Evolutionary conservation across 2,797 vertebrate species (phyloP).

Genomic region (Myripristis jacobus): DNA sequence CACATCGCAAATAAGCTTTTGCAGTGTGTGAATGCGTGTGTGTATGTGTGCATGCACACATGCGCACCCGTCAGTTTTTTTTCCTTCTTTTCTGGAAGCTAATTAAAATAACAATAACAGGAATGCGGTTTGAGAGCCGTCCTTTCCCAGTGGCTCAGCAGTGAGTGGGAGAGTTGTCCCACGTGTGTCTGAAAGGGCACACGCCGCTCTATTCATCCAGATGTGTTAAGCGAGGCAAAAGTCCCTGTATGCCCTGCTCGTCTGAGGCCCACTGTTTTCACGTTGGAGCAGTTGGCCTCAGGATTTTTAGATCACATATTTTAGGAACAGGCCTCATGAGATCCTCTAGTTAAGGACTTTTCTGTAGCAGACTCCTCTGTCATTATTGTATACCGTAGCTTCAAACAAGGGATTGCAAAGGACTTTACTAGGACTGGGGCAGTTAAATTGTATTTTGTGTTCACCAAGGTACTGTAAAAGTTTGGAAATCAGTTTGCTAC

Average conservation of each 20-base stretch:
- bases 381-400: constrained; percentile 49
- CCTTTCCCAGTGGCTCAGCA: constrained; percentile 75
- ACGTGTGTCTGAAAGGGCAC: constrained; percentile 78
- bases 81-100: constrained; percentile 70
- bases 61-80: constrained; percentile 28
- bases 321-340: constrained; percentile 56
- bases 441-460: constrained; percentile 18
- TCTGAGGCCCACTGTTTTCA: constrained; percentile 71
- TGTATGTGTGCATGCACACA: constrained; percentile 50
- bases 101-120: constrained; percentile 86
- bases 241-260: constrained; percentile 63
- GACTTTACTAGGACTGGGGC: constrained; percentile 30
- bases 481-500: constrained; percentile 27
- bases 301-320: constrained; percentile 66
- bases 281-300: constrained; percentile 46
- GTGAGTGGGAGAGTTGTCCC: constrained; percentile 71
- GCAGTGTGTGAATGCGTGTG: constrained; percentile 56
- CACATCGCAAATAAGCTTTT: constrained; percentile 70
- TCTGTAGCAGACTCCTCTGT: constrained; percentile 53
- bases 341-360: constrained; percentile 51
- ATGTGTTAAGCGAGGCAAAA: constrained; percentile 79
- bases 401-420: constrained; percentile 35
- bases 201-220: constrained; percentile 83
- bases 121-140: constrained; percentile 79
- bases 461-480: constrained; percentile 27